Evolutionary conservation across 2,888 invertebrate species (phyloP).

Genomic region (Gerosis bhagava): DNA sequence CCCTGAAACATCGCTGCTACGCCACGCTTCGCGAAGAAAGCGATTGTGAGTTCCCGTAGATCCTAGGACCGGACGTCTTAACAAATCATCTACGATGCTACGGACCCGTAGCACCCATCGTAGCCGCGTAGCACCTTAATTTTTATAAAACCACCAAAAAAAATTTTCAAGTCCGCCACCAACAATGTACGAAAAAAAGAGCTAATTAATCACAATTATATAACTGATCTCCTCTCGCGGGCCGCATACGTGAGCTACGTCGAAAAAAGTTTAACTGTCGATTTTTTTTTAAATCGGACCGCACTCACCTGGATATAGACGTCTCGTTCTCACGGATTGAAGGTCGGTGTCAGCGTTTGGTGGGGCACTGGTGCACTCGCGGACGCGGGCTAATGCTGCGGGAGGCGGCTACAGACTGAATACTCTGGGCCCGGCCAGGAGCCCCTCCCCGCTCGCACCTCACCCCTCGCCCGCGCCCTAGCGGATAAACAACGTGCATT

Average conservation of each 20-base stretch:
- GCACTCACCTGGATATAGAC: slow-evolving; percentile 71
- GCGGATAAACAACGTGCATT: slow-evolving; percentile 81
- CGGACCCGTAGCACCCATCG: slow-evolving; percentile 32
- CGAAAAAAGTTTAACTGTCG: slow-evolving; percentile 24
- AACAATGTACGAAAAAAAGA: too few relatives aligned
- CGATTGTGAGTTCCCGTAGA: too few relatives aligned
- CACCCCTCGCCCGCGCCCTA: slow-evolving; percentile 55
- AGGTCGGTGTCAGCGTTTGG: slow-evolving; percentile 64
- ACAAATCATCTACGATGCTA: slow-evolving; percentile 32
- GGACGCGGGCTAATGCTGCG: slow-evolving; percentile 56
- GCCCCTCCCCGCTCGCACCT: slow-evolving; percentile 44
- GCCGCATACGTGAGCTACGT: slow-evolving; percentile 13
- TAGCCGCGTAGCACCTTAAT: slow-evolving; percentile 8
- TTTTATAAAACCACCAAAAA: too few relatives aligned
- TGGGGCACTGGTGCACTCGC: slow-evolving; percentile 60
- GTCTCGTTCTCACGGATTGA: slow-evolving; percentile 76
- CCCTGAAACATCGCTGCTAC: slow-evolving; percentile 54
- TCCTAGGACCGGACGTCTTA: background rate
- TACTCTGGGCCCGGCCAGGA: slow-evolving; percentile 71
- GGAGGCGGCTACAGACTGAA: slow-evolving; percentile 60
- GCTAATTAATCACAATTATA: slow-evolving; percentile 26
- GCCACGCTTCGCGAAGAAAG: too few relatives aligned
- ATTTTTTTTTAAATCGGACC: slow-evolving; percentile 37
- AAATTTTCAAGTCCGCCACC: too few relatives aligned
- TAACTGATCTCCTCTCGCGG: slow-evolving; percentile 15